Evolutionary conservation across 2,113 vertebrate genomes (phyloP).

Genomic region (Myiopsitta monachus): DNA sequence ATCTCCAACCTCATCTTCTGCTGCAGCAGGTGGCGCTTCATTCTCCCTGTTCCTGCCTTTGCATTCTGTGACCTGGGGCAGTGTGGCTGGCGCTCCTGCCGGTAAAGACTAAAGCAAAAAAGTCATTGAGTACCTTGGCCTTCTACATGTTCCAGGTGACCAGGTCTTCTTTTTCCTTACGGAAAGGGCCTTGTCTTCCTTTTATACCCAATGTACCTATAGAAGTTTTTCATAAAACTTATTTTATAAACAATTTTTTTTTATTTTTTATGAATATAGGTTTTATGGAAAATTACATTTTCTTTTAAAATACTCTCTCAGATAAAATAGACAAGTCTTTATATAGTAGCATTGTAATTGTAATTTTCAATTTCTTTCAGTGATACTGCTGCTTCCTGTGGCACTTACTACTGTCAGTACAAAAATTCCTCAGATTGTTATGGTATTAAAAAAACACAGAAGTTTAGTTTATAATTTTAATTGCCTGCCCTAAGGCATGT

Average conservation of each 20-base stretch:
- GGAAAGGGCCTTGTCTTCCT: neutral
- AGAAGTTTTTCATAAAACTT: neutral
- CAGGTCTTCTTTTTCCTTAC: neutral
- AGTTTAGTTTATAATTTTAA: neutral
- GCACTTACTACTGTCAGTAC: neutral
- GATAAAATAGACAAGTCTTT: neutral
- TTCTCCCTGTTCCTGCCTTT: neutral
- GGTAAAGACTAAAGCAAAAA: neutral
- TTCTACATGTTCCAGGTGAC: neutral
- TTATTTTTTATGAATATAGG: neutral
- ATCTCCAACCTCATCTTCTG: neutral
- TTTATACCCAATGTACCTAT: neutral
- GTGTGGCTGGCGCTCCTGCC: neutral
- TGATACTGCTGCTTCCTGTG: neutral
- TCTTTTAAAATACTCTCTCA: neutral
- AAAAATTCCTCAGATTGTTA: neutral
- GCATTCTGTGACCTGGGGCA: neutral
- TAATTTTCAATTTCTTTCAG: neutral
- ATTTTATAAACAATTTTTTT: neutral
- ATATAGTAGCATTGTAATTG: neutral
- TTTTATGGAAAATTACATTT: neutral
- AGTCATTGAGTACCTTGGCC: neutral
- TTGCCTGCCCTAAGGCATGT: neutral
- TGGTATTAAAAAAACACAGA: neutral
- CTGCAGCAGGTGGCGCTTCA: neutral